Base-by-base conservation (phyloP, 2,888 invertebrate genomes). In the Pachydiplax longipennis region DNA sequence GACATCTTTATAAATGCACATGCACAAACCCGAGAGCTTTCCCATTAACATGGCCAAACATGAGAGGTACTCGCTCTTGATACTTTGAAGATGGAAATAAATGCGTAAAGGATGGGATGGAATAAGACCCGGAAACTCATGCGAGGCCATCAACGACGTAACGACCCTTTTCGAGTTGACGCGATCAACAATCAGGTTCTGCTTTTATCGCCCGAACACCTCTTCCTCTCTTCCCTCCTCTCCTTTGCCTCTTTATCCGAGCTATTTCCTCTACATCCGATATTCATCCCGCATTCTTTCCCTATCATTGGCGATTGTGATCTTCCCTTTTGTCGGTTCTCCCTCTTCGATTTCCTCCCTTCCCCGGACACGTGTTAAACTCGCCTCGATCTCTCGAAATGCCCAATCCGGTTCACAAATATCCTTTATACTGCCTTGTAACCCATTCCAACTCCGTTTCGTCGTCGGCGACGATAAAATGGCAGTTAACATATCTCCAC, bases 141-240 rank as follows among this genome's bases (percentile, higher is more conserved):
- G 22, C 58, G 83, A 58, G 31, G 18, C 87, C 61, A 22, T 61
- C 37, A 87, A 31, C 61, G 61, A 61, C 73, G 61, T 61, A 61
- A 65, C 58, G 37, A 65, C 13, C 65, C 31, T 73, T 18, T 53
- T 25, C 61, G n/a, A 37, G 87, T 22, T 37, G 58, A 61, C 35
- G 61, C 61, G 61, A 87, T 87, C 87, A 37, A 35, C 87, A 65
- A 87, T 87, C 87, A 87, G 87, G 87, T 87, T 73, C 61, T 40
- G n/a, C 61, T 37, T 65, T 87, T 87, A 61, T 87, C 35, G 87
- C 61, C 61, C 65, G n/a, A 13, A 12, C 25, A 73, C 73, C 25
- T 73, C 73, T 73, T 31, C n/a, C 37, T 37, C 37, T 37, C 5
- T 37, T 37, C 65, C 8, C 65, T 65, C 65, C 65, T 65, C 65